A percentile compares a stretch with the other conserved stretches of the same genome.
phyloP scores from a whole-genome alignment of 2,888 invertebrate genomes.

The Aporophyla nigra region DNA sequence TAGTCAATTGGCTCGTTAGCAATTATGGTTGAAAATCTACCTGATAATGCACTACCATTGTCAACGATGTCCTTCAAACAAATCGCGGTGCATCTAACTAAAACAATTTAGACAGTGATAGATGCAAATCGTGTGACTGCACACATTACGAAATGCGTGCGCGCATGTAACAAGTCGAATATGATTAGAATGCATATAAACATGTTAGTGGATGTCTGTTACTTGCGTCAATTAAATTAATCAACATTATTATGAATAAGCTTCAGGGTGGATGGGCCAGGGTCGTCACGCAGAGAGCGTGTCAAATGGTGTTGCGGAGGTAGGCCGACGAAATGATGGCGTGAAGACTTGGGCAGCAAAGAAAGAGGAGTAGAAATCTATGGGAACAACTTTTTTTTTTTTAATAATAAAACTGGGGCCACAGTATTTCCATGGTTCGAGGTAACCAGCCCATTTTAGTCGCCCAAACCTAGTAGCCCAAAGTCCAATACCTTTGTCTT shows the following conservation, averaged over 20 bases:
- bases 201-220: conserved; percentile 27
- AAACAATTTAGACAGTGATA: conserved; percentile 52
- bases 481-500: background rate
- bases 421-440: background rate
- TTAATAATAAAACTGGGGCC: no score
- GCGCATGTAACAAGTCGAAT: conserved; percentile 38
- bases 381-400: no score
- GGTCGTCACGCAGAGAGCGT: background rate
- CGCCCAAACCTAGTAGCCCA: background rate
- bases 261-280: background rate
- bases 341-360: no score
- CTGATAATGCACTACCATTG: conserved; percentile 17
- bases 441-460: background rate
- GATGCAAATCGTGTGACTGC: conserved; percentile 50
- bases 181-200: conserved; percentile 40
- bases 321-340: background rate
- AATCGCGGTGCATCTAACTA: conserved; percentile 14
- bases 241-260: conserved; percentile 23
- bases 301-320: background rate
- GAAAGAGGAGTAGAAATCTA: background rate
- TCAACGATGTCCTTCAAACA: conserved; percentile 36
- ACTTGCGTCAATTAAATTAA: conserved; percentile 24
- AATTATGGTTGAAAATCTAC: conserved; percentile 11
- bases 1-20: conserved; percentile 21
- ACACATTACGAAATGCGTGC: conserved; percentile 36